Conservation (phyloP, 2,113 vertebrate genomes). For the Shinisaurus crocodilurus region DNA sequence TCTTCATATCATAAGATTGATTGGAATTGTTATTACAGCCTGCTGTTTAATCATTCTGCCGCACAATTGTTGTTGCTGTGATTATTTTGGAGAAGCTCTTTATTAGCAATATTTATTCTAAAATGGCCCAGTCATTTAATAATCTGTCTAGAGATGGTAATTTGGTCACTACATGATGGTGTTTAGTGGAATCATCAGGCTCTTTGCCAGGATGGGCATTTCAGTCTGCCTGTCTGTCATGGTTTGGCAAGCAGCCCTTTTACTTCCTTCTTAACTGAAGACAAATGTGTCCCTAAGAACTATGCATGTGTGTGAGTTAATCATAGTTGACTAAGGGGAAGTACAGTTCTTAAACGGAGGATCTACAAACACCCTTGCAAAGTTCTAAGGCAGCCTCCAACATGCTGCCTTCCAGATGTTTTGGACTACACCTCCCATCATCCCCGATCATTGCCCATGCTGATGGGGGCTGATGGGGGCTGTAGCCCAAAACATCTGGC, state of each 20-base stretch:
- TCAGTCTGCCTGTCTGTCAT: slow-evolving; percentile 40
- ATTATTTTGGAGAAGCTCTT: slow-evolving; percentile 56
- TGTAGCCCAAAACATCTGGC: not conserved
- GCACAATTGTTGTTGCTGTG: slow-evolving; percentile 63
- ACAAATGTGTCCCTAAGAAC: not conserved
- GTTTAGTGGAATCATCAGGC: slow-evolving; percentile 32
- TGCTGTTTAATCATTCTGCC: slow-evolving; percentile 74
- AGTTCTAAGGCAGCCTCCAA: not conserved
- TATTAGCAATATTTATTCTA: slow-evolving; percentile 65
- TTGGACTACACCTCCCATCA: not conserved
- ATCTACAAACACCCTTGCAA: not conserved
- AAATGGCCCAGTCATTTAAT: slow-evolving; percentile 66
- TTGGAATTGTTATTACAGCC: slow-evolving; percentile 68
- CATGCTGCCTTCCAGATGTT: not conserved
- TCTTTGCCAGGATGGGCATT: slow-evolving; percentile 18
- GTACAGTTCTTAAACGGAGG: not conserved
- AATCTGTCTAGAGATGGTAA: slow-evolving; percentile 59
- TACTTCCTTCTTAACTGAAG: slow-evolving; percentile 26
- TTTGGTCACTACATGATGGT: slow-evolving; percentile 7
- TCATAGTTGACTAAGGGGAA: not conserved
- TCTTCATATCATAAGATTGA: slow-evolving; percentile 68
- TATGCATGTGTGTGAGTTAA: not conserved
- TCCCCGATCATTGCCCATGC: not conserved
- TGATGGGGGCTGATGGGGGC: not conserved
- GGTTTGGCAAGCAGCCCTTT: slow-evolving; percentile 40